Base-by-base conservation (phyloP, 2,888 invertebrate genomes). In the Onchidella celtica region DNA sequence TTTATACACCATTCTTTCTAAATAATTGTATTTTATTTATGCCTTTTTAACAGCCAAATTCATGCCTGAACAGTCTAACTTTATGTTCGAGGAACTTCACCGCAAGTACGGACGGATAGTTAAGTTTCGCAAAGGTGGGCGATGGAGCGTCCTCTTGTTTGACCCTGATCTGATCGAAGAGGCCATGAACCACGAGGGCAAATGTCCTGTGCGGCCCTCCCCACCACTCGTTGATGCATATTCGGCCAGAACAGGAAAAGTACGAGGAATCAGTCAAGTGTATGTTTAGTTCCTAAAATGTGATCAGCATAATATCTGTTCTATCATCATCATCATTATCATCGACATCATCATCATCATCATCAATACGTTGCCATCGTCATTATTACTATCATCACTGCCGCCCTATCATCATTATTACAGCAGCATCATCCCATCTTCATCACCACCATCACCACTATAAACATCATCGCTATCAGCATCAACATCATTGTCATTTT, bases 51-150 rank as follows among this genome's bases (percentile, higher is more conserved):
- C 40, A 79, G 70, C 79, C 14, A 59, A 55, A n/a, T 55, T 66
- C 68, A 68, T n/a, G 3, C 77, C 73, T 32, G 78, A 78, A 32
- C 57, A 73, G 0, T 59, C 66, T 27, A 34, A 74, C n/a, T 40
- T 61, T 17, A 36, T 84, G 61, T 83, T 84, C 36, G 77, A 38
- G 11, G 74, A 85, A 0, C 76, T 86, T 1, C 65, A 85, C 24
- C 81, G 77, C 17, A 73, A 74, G 40, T 84, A 86, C 65, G 86
- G 86, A 6, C 72, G 82, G 27, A 82, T 85, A 2, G 85, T 84
- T 6, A 77, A 82, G 57, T 59, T 85, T n/a, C 68, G 81, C n/a
- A 77, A 79, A 29, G 84, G 84, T 11, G 27, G 27, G 14, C 27
- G 74, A 17, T 80, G 82, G 78, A 66, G 73, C 21, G 79, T 86